Conservation (phyloP, 2,113 vertebrate species). For the Caloenas nicobarica region DNA sequence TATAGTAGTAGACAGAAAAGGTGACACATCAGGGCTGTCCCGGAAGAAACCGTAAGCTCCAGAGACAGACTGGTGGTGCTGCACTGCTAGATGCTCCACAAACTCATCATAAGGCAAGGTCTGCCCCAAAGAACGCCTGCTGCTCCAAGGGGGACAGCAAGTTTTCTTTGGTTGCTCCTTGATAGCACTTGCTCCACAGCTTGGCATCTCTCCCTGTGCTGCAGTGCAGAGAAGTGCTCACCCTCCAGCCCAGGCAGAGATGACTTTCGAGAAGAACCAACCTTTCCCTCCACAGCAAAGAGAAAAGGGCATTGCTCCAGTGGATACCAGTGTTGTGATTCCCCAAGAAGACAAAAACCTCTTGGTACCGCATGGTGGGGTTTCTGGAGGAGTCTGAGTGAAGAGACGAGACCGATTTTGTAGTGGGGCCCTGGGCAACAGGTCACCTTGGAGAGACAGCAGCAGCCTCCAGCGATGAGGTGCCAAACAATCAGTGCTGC, state of each 20-base stretch:
- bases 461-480: fast-evolving
- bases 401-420: neutral
- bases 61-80: neutral
- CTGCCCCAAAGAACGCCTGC: neutral
- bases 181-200: neutral
- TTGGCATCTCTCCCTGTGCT: neutral
- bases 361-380: fast-evolving
- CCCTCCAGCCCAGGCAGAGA: neutral
- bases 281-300: fast-evolving
- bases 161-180: neutral
- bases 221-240: neutral
- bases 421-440: neutral
- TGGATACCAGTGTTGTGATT: fast-evolving
- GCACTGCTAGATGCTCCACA: neutral
- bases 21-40: fast-evolving
- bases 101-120: neutral
- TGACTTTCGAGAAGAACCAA: neutral
- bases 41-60: neutral
- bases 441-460: neutral
- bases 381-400: neutral
- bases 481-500: neutral
- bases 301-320: neutral
- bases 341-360: neutral
- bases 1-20: neutral
- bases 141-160: neutral